phyloP scores from a whole-genome alignment of 2,888 invertebrate species.

The Teleogryllus oceanicus region DNA sequence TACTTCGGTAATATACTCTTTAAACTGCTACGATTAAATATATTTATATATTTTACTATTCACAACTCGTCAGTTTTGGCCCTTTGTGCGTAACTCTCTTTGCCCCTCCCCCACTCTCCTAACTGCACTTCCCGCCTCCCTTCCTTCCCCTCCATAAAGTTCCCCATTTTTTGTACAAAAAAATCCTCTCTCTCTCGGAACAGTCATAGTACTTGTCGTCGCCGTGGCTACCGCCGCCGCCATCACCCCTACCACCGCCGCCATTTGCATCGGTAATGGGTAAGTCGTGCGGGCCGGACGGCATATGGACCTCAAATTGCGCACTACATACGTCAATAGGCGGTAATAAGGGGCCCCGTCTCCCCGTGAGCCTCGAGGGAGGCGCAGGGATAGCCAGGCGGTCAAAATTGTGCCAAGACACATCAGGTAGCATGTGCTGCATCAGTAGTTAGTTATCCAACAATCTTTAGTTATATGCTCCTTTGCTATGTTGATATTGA shows the following conservation, averaged over 20 bases:
- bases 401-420: too few relatives aligned
- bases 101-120: too few relatives aligned
- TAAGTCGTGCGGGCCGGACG: not conserved
- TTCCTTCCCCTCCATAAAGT: not conserved
- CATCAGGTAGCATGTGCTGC: too few relatives aligned
- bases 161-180: slow-evolving; percentile 19
- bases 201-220: not conserved
- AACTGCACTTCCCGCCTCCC: not conserved
- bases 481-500: too few relatives aligned
- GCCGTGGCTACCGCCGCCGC: not conserved
- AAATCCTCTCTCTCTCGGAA: slow-evolving; percentile 12
- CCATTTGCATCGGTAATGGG: slow-evolving; percentile 29
- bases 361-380: not conserved
- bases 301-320: not conserved
- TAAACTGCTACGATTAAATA: too few relatives aligned
- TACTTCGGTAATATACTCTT: too few relatives aligned
- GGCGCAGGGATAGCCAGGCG: too few relatives aligned
- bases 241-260: not conserved
- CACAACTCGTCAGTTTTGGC: too few relatives aligned
- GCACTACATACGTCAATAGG: slow-evolving; percentile 6
- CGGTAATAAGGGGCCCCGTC: not conserved
- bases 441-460: too few relatives aligned
- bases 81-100: too few relatives aligned
- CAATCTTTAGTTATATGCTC: too few relatives aligned
- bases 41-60: too few relatives aligned